Base-by-base conservation (phyloP, 2,888 invertebrate species). In the Onthophagus sagittarius region DNA sequence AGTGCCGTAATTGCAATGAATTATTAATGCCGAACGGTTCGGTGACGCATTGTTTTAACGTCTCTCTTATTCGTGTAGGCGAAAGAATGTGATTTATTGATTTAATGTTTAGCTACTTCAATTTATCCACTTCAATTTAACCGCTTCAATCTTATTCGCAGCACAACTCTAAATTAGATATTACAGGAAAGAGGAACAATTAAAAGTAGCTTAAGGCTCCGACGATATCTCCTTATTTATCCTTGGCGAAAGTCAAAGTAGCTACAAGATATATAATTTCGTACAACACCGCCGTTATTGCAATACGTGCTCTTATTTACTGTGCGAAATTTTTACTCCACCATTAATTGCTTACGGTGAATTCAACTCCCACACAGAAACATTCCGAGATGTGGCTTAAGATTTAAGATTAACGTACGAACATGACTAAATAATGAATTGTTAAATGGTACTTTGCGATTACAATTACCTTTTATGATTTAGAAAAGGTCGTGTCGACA, bases 121-220 rank as follows among this genome's bases (percentile, higher is more conserved):
- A 23, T 23, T 23, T 23, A 23, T 23, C 23, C 23, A 23, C 23
- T 23, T 23, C 23, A 23, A 23, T 23, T 23, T 23, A 23, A 23
- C 23, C 23, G 3, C 23, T 67, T 23, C 32, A 67, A 67, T 23
- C 15, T 15, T 67, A 67, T 67, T 67, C 15, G 15, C 67, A 13
- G 23, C 31, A n/a, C 67, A 64, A 13, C 9, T 32, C n/a, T 23
- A 67, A 67, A 67, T 67, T 67, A 67, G 23, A 23, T 13, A n/a
- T 32, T 31, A 32, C 32, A 15, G 7, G 67, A 67, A 67, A 23
- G 67, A 67, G 31, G 9, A 67, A 67, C 31, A 67, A 67, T 67
- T 67, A 67, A 67, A 67, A 67, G 67, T 67, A 67, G 67, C 67
- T 67, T 67, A 67, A 67, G 67, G 32, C 39, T 53, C 23, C 15